phyloP scores from a whole-genome alignment of 2,113 vertebrate genomes.

The Vireo altiloquus region DNA sequence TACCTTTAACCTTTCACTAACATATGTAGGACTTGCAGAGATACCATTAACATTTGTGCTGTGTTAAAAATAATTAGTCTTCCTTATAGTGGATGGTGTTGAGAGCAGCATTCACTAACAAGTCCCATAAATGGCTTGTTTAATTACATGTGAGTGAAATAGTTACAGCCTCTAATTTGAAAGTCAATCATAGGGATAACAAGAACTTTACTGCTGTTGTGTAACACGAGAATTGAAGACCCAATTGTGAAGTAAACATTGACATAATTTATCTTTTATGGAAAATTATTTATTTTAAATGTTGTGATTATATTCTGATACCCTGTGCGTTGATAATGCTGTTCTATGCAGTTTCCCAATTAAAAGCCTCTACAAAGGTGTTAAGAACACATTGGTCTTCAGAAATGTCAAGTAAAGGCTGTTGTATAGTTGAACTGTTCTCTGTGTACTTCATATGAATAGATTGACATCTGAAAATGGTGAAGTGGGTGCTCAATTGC shows the following conservation, averaged over 20 bases:
- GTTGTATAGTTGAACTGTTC: background rate
- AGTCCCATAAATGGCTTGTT: background rate
- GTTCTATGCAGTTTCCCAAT: background rate
- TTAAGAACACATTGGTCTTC: background rate
- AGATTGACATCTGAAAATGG: background rate
- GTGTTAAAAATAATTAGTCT: constrained; percentile 44
- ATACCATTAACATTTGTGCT: constrained; percentile 13
- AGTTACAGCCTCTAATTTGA: background rate
- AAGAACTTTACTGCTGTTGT: background rate
- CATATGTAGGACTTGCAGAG: background rate
- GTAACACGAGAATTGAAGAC: background rate
- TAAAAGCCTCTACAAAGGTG: background rate
- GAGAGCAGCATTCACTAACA: background rate
- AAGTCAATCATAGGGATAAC: background rate
- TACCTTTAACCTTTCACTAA: background rate
- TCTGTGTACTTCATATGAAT: background rate
- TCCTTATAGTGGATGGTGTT: background rate
- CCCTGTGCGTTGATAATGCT: background rate
- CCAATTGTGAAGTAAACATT: background rate
- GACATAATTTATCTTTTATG: background rate
- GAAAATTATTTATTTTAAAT: background rate
- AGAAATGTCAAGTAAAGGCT: background rate
- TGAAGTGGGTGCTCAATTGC: accelerated
- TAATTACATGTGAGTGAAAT: background rate
- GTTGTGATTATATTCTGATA: background rate